Base-by-base conservation (phyloP, 2,113 vertebrate genomes). In the Anarhynchus alexandrinus region DNA sequence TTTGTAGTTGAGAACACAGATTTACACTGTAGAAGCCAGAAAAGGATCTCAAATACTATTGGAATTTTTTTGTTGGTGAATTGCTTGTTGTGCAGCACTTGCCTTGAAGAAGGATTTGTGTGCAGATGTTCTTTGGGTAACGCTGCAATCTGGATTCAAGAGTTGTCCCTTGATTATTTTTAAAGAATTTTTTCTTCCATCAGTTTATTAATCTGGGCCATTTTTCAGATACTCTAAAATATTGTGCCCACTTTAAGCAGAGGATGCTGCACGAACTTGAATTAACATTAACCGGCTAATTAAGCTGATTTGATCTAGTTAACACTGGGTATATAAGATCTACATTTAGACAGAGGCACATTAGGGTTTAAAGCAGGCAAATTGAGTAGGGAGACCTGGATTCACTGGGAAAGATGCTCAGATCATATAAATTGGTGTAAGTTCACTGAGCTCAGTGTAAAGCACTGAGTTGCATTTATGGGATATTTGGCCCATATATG, bases 61-160 rank as follows among this genome's bases (percentile, higher is more conserved):
- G 81, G 66, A 82, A 79, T 89, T 82, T 93, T 93, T 92, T 85
- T 87, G 72, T 65, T 93, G 77, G 61, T 89, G 88, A 77, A 67
- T 74, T 88, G 66, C 88, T 92, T 84, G 54, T 86, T 43, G 18
- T 79, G 61, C 61, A 84, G 94, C 61, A 49, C 76, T 96, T 95
- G 88, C 55, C 69, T 97, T 86, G 86, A 85, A 70, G 54, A 90
- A 93, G 70, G 70, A 87, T 93, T 76, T 89, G 58, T 72, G 83
- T 85, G 70, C 58, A 92, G 86, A 82, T 87, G 83, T 89, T 95
- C 83, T 79, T n/a, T 57, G 86, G 43, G 40, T 88, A 91, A 84
- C 49, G 43, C 77, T 85, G 65, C 83, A 89, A 21, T 87, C 91
- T 82, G 74, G 67, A 90, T 94, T 91, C 70, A 66, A 76, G 77